Base-by-base conservation (phyloP, 2,797 vertebrate species). In the Meriones psammophilus region DNA sequence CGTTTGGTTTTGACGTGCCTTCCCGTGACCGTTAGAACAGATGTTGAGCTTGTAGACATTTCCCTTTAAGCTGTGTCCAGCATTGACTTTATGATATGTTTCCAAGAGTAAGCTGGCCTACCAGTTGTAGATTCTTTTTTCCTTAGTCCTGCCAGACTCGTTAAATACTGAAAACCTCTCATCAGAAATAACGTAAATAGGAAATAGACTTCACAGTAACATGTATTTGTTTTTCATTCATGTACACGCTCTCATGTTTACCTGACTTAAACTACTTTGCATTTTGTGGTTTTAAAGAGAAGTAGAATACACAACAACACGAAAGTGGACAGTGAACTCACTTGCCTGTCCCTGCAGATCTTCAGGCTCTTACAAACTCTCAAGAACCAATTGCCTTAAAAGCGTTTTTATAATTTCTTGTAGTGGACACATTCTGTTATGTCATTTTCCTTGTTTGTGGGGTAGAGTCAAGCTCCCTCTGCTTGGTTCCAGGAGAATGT, bases 11-110 rank as follows among this genome's bases (percentile, higher is more conserved):
- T 60, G 90, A 97, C 95, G 89, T 81, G 94, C 69, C 92, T 97
- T 95, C 95, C 42, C 22, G 33, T 92, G 69, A 68, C 68, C 88
- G 56, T 60, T 91, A 79, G 79, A 95, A 94, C 94, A 97, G 88
- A 93, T 94, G 94, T 95, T 92, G 91, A 89, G 94, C 88, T 95
- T 89, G 77, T 90, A 96, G 96, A 95, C 85, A 92, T 83, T 95
- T 95, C 86, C 85, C 89, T 93, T 94, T 81, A 95, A 96, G 89
- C 89, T 68, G 58, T 77, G 58, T 95, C 93, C 93, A 96, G 15
- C 77, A 81, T 42, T 90, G 94, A 87, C 79, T 95, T 92, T 93
- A 84, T 92, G 92, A 80, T 36, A 66, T 91, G 39, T 76, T 76
- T 30, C 79, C 33, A 89, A 92, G 85, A 69, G 10, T 46, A 56